Evolutionary conservation across 2,113 vertebrate genomes (phyloP), one percentile per base, ranked within the genome.

Genomic region (Oryzias curvinotus): DNA sequence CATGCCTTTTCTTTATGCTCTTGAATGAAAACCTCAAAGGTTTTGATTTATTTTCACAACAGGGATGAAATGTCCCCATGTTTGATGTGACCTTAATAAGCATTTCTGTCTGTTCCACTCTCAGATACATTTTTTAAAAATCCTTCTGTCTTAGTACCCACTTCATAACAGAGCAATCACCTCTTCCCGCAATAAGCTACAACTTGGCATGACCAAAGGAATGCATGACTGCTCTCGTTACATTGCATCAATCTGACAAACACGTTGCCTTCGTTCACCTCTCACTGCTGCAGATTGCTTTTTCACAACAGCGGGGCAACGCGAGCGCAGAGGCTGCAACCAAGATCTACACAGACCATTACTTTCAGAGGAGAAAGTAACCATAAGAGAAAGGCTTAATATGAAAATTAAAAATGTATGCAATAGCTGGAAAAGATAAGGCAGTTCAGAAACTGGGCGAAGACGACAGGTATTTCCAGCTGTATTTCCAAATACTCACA

Each of bases 171-270:
- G 50, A 60, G 51, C 57, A 73, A 75, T 77, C 62, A 77, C 44
- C 56, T 65, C 48, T 30, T 80, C 68, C 57, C 55, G 46, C 71
- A 73, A 72, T 77, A 67, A 75, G 75, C 68, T 41, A 42, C 64
- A 41, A 52, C 49, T 50, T 48, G 42, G 62, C 57, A 50, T 62
- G 51, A 67, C 65, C 17, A 55, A 68, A 71, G 71, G 77, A 52
- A 52, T 14, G 61, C 18, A 45, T 28, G 57, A 30, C 56, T 57
- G 73, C 80, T 77, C 60, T 57, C 72, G 73, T 67, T 77, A 66
- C 18, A 48, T 62, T 58, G 21, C 56, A 48, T 63, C 52, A 47
- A 14, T 67, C 28, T 64, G 23, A 59, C 17, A 65, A 71, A 65
- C 54, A 76, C 76, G 66, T 55, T 41, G 60, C 60, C 44, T 59